phyloP scores from a whole-genome alignment of 2,888 invertebrate genomes.

The Drosophila quinaria region DNA sequence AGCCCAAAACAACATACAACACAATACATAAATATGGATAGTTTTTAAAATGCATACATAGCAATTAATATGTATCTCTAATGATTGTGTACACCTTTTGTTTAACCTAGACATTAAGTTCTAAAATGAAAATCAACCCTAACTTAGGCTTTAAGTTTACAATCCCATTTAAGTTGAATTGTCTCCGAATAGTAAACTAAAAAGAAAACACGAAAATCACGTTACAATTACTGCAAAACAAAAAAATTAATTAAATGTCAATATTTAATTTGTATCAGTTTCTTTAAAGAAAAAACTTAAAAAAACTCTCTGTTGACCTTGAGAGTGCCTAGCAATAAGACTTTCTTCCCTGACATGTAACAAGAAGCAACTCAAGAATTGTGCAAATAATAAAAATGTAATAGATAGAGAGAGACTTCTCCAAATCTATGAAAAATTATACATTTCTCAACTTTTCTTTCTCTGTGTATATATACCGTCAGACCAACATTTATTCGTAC shows the following conservation, averaged over 20 bases:
- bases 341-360: conserved; percentile 2
- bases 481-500: no score
- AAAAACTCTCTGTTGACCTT: conserved; percentile 2
- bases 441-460: background rate
- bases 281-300: background rate
- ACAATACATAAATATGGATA: conserved; percentile 2
- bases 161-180: background rate
- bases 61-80: conserved; percentile 7
- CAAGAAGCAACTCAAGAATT: conserved; percentile 3
- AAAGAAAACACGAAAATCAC: background rate
- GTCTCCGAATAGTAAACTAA: background rate
- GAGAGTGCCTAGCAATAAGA: conserved; percentile 2
- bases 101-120: conserved; percentile 9
- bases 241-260: background rate
- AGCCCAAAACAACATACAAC: conserved; percentile 3
- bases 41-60: conserved; percentile 3
- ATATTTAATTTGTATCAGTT: background rate
- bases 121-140: background rate
- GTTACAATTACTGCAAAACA: background rate
- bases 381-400: conserved; percentile 17
- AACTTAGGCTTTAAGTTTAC: conserved; percentile 2
- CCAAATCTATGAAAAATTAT: background rate
- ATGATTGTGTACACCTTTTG: background rate
- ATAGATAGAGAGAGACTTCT: conserved; percentile 1
- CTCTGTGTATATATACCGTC: no score